Percentiles rank a stretch among this genome's conserved stretches.
phyloP scores from a whole-genome alignment of 1,140 invertebrate genomes.

The Heliconius melpomene region DNA sequence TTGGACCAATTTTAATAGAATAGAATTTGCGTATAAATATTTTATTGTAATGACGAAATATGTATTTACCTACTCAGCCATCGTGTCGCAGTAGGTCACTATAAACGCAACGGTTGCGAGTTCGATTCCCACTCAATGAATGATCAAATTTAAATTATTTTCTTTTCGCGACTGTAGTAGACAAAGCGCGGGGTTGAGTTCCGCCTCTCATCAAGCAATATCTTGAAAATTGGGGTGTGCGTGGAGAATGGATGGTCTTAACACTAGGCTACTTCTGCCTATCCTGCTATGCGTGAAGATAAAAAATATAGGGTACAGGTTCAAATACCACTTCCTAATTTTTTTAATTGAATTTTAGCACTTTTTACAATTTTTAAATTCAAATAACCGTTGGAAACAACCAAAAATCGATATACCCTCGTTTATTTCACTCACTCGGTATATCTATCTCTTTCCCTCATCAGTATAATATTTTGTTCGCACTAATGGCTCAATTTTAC shows the following conservation, averaged over 20 bases:
- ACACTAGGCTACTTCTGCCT: background rate
- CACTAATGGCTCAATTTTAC: conserved; percentile 5
- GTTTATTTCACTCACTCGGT: background rate
- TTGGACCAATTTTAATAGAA: background rate
- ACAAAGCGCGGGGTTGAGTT: background rate
- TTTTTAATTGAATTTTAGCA: too few relatives aligned
- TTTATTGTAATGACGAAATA: too few relatives aligned
- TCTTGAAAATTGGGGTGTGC: background rate
- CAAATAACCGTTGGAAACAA: background rate
- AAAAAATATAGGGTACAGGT: background rate
- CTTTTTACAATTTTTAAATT: too few relatives aligned
- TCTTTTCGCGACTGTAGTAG: background rate
- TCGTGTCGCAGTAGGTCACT: too few relatives aligned
- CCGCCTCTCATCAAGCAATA: background rate
- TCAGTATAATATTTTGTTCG: background rate
- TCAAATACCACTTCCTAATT: too few relatives aligned
- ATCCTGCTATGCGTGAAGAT: background rate
- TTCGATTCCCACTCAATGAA: background rate
- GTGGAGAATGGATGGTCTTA: background rate
- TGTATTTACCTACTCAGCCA: too few relatives aligned
- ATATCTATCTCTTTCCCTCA: background rate
- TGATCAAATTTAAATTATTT: background rate
- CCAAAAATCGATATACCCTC: background rate
- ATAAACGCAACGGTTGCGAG: too few relatives aligned
- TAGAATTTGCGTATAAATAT: too few relatives aligned